Conservation (phyloP, 2,113 vertebrate species). For the Galeopterus variegatus region DNA sequence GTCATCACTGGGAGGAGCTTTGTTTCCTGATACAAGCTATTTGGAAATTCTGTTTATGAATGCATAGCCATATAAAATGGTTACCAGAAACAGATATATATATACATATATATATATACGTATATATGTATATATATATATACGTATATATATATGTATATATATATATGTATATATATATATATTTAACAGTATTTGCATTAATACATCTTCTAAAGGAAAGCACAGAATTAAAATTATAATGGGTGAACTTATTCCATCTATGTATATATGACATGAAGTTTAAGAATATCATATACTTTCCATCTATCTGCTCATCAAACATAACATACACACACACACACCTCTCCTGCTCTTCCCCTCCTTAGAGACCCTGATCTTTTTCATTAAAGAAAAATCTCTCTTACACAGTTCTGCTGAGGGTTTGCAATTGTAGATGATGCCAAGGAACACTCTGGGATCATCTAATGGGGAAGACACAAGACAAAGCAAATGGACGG, state of each 20-base stretch:
- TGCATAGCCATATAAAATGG: background rate
- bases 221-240: constrained; percentile 8
- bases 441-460: constrained; percentile 54
- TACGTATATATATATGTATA: background rate
- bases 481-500: constrained; percentile 73
- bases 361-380: background rate
- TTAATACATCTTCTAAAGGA: background rate
- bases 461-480: constrained; percentile 51
- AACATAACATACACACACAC: background rate
- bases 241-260: background rate
- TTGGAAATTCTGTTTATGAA: constrained; percentile 14
- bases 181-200: background rate
- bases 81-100: background rate
- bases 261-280: background rate
- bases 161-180: too few relatives aligned
- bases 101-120: background rate
- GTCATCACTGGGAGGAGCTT: background rate
- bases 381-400: constrained; percentile 71
- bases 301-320: background rate
- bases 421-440: constrained; percentile 78
- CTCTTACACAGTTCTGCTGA: constrained; percentile 70
- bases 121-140: too few relatives aligned
- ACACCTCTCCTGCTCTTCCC: background rate
- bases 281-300: constrained; percentile 16
- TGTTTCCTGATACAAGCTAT: background rate